These are phyloP conservation scores for Daboia siamensis DNA, from an alignment of 2,113 vertebrate genomes.

Conservation along the genomic window DNA sequence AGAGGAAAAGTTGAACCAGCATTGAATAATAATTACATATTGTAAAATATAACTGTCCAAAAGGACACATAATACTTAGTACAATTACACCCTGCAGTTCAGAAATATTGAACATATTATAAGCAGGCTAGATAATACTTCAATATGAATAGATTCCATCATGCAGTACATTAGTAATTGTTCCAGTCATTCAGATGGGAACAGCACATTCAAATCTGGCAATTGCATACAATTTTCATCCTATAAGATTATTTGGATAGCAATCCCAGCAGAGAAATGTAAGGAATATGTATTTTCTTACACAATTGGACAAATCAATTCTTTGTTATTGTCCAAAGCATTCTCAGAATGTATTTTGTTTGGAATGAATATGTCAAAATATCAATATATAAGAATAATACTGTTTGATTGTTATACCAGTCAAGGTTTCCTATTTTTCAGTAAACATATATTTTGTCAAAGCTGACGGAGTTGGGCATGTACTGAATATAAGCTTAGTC, in stretches of 20 bases:
- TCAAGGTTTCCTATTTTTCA: background rate
- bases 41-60: background rate
- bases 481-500: background rate
- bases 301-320: background rate
- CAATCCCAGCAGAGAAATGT: background rate
- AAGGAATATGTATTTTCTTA: background rate
- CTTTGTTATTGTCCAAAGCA: background rate
- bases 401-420: background rate
- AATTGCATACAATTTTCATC: background rate
- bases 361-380: background rate
- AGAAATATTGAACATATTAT: background rate
- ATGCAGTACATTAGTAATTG: background rate
- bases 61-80: background rate
- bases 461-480: background rate
- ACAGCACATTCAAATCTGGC: background rate
- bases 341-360: background rate
- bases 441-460: background rate
- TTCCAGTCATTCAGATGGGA: background rate
- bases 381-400: background rate
- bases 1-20: background rate
- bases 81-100: background rate
- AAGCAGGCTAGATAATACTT: background rate
- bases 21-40: background rate
- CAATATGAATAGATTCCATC: background rate
- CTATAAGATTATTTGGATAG: background rate